Conservation (phyloP, 2,113 vertebrate genomes). For the Hystrix cristata region DNA sequence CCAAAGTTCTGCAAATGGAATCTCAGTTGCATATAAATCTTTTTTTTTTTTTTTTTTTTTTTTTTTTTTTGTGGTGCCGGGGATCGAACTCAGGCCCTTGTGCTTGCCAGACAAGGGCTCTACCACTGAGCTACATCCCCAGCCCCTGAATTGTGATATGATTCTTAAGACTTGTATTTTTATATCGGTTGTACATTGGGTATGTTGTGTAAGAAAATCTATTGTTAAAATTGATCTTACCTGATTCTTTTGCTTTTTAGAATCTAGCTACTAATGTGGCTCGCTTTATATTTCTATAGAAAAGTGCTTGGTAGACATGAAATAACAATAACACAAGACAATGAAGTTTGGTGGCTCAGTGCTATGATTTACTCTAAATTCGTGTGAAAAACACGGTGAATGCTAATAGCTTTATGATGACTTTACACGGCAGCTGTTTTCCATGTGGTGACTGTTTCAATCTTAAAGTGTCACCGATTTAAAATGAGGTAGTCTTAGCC, state of each 20-base stretch:
- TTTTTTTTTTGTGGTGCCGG: too few species aligned
- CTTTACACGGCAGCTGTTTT: background rate
- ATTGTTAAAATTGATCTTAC: background rate
- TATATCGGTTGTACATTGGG: background rate
- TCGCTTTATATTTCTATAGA: background rate
- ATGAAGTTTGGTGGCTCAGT: background rate
- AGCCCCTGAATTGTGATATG: background rate
- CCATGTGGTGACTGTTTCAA: background rate
- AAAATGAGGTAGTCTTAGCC: background rate
- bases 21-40: background rate
- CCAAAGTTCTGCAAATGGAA: background rate
- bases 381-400: background rate
- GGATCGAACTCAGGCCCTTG: too few species aligned
- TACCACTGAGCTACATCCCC: too few species aligned
- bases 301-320: background rate
- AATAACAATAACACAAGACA: background rate
- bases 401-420: background rate
- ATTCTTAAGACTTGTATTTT: background rate
- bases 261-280: background rate
- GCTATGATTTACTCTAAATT: background rate
- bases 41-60: too few species aligned
- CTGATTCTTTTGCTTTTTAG: background rate
- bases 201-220: background rate
- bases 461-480: background rate
- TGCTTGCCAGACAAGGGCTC: too few species aligned